Conservation (phyloP, 2,888 invertebrate genomes). For the Hoplodrina blanda region DNA sequence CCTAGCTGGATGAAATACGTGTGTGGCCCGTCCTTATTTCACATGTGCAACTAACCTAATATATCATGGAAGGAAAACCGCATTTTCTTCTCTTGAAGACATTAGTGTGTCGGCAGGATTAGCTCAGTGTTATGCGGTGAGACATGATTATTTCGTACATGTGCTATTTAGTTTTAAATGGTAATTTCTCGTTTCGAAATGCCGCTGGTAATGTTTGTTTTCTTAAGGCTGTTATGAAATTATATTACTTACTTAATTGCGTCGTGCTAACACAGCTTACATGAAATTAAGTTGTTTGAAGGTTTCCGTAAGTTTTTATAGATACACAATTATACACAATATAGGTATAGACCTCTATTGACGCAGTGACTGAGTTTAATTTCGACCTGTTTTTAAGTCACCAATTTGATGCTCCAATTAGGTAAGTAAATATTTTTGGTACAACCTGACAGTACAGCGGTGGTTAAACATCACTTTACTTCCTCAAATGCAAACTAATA, state of each 20-base stretch:
- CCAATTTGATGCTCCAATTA: too few relatives aligned
- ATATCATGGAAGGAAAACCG: constrained; percentile 46
- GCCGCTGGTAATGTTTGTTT: constrained; percentile 44
- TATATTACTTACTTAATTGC: constrained; percentile 48
- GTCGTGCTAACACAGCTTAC: constrained; percentile 23
- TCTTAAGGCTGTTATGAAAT: constrained; percentile 45
- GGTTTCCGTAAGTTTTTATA: constrained; percentile 11
- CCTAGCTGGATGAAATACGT: constrained; percentile 72
- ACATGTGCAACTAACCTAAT: constrained; percentile 59
- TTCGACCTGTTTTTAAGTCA: too few relatives aligned
- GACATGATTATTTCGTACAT: constrained; percentile 56
- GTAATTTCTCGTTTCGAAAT: constrained; percentile 48
- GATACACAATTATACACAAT: neutral
- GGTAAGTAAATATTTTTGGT: too few relatives aligned
- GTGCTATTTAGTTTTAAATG: constrained; percentile 58
- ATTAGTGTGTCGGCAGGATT: constrained; percentile 51
- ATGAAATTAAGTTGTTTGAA: constrained; percentile 36
- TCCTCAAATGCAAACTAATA: neutral
- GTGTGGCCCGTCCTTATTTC: constrained; percentile 68
- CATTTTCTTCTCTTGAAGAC: constrained; percentile 48
- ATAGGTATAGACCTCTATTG: too few relatives aligned
- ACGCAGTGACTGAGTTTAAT: too few relatives aligned
- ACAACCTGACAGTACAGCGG: too few relatives aligned
- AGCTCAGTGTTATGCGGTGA: constrained; percentile 34
- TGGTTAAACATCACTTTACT: neutral